These are phyloP conservation scores for Metellina segmentata DNA, from an alignment of 2,888 invertebrate species.

Conservation along the genomic window DNA sequence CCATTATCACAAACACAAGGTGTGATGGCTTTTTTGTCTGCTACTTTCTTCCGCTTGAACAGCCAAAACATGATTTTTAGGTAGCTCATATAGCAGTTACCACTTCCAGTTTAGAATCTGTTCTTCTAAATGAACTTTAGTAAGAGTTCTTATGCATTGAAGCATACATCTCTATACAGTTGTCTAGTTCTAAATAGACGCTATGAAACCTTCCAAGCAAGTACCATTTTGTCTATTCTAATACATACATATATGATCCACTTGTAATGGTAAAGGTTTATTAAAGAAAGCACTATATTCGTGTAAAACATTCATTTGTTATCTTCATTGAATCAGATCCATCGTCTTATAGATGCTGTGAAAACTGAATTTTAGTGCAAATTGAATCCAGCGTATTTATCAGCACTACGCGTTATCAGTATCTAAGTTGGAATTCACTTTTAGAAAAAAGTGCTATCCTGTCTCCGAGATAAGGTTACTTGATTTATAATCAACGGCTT, in stretches of 20 bases:
- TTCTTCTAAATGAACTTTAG: background rate
- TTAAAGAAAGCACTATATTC: background rate
- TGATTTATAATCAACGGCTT: background rate
- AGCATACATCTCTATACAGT: background rate
- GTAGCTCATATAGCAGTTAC: background rate
- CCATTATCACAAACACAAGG: conserved; percentile 73
- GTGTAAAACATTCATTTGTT: too few species aligned
- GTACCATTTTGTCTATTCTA: background rate
- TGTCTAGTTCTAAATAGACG: background rate
- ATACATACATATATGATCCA: background rate
- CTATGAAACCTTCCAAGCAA: background rate
- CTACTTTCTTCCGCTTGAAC: conserved; percentile 71
- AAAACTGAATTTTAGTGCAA: too few species aligned
- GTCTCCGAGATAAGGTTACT: background rate
- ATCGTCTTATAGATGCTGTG: too few species aligned
- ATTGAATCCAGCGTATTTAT: background rate
- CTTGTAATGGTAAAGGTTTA: background rate
- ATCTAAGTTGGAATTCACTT: background rate
- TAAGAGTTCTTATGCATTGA: background rate
- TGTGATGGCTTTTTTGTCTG: conserved; percentile 73
- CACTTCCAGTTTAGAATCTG: background rate
- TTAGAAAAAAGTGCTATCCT: background rate
- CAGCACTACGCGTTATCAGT: background rate
- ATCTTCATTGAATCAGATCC: too few species aligned
- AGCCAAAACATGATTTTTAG: conserved; percentile 69